A percentile compares a stretch with the other conserved stretches of the same genome.
Evolutionary conservation across 2,797 vertebrate genomes (phyloP).

Genomic region (Anabacerthia variegaticeps): DNA sequence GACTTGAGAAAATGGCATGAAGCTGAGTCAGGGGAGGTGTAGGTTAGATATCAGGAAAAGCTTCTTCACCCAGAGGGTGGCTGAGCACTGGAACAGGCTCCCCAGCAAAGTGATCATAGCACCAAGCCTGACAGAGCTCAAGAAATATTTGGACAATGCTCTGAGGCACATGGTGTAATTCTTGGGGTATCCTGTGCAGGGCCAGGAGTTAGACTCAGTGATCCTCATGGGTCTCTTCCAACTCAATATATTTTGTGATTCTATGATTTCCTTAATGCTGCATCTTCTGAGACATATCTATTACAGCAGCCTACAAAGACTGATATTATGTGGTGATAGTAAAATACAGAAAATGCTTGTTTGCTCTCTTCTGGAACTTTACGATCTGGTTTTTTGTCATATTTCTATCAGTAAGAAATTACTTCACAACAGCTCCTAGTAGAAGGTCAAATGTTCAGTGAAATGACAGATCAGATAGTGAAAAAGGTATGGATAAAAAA

Average conservation of each 20-base stretch:
- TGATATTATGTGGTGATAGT: neutral
- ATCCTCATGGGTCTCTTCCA: neutral
- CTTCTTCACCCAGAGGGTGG: neutral
- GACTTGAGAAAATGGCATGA: neutral
- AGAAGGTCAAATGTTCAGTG: neutral
- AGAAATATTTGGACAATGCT: too few relatives aligned
- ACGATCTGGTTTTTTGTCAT: neutral
- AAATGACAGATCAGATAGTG: neutral
- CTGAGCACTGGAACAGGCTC: neutral
- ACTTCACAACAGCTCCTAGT: neutral
- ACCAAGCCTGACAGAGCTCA: neutral
- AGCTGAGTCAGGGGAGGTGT: neutral
- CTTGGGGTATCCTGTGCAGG: neutral
- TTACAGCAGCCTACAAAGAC: neutral
- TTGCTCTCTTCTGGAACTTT: neutral
- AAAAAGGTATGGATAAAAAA: neutral
- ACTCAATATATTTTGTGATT: neutral
- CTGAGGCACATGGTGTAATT: neutral
- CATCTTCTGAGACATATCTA: neutral
- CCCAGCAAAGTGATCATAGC: neutral
- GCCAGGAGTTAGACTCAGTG: neutral
- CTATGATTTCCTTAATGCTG: neutral
- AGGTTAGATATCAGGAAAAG: neutral
- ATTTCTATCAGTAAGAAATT: neutral
- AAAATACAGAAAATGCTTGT: neutral